Evolutionary conservation across 2,113 vertebrate genomes (phyloP).

Genomic region (Engystomops pustulosus): DNA sequence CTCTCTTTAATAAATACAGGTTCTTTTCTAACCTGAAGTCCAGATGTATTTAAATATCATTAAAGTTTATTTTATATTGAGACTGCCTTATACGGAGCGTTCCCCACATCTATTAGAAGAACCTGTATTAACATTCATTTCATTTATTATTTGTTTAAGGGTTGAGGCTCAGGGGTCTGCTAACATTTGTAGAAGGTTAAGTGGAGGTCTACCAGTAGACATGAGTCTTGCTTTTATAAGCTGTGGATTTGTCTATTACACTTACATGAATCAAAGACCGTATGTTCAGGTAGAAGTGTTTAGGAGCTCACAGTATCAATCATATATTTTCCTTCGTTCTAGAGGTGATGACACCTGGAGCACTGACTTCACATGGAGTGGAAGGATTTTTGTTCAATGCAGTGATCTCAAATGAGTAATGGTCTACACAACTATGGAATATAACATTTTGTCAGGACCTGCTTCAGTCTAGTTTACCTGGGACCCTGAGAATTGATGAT

Average conservation of each 20-base stretch:
- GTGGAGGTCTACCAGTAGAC: background rate
- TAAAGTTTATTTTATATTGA: background rate
- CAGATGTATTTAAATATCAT: background rate
- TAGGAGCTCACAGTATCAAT: background rate
- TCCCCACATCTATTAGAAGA: background rate
- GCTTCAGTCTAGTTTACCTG: too few relatives aligned
- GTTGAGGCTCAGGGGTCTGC: background rate
- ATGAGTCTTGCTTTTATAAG: background rate
- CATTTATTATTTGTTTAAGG: background rate
- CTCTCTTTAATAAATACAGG: background rate
- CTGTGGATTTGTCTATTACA: slow-evolving; percentile 3
- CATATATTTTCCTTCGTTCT: background rate
- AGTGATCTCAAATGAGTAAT: background rate
- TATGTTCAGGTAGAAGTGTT: background rate
- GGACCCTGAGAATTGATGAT: too few relatives aligned
- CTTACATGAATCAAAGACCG: background rate
- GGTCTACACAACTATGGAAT: background rate
- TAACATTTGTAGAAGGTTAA: background rate
- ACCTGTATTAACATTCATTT: background rate
- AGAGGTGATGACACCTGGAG: background rate
- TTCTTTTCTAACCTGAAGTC: background rate
- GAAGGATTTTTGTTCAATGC: background rate
- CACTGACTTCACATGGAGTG: background rate
- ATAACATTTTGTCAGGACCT: too few relatives aligned
- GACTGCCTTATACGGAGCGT: background rate